phyloP scores from a whole-genome alignment of 92 coral and sea anemone species.

The Epizoanthus rinbou region DNA sequence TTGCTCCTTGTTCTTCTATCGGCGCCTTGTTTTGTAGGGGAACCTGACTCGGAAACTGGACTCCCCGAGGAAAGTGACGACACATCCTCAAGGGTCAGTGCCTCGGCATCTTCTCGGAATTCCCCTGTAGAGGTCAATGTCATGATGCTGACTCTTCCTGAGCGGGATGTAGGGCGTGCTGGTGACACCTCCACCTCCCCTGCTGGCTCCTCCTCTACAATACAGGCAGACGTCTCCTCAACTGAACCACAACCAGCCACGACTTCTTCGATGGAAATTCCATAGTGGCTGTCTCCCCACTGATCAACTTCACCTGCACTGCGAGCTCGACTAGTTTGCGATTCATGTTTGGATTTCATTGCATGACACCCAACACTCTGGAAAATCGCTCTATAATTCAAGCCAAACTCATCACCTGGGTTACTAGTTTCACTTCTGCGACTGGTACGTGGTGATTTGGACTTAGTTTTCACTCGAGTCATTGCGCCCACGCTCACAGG shows the following conservation, averaged over 20 bases:
- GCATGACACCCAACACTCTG: constrained; percentile 65
- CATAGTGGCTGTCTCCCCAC: constrained; percentile 2
- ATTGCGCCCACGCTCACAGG: constrained; percentile 14
- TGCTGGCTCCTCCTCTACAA: constrained; percentile 63
- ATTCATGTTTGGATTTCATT: constrained; percentile 9
- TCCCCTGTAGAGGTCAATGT: constrained; percentile 76
- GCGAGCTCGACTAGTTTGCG: constrained; percentile 7
- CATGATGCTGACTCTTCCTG: constrained; percentile 79
- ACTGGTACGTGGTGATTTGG: background rate
- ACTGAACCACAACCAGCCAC: constrained; percentile 35
- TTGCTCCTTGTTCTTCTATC: constrained; percentile 1
- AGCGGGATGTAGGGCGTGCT: constrained; percentile 61
- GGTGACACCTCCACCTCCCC: constrained; percentile 1
- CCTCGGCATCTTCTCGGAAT: constrained; percentile 65
- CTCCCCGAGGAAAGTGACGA: constrained; percentile 53
- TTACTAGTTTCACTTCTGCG: constrained; percentile 26
- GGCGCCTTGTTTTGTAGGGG: constrained; percentile 8
- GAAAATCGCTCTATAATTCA: constrained; percentile 89
- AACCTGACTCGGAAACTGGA: constrained; percentile 23
- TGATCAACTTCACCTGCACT: background rate
- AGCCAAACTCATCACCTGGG: constrained; percentile 48
- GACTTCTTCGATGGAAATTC: constrained; percentile 67
- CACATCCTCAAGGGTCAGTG: constrained; percentile 51
- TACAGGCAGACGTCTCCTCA: constrained; percentile 71
- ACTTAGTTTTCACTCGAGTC: background rate